Conservation (phyloP, 1,140 invertebrate genomes). For the Lasaia peninsularis region DNA sequence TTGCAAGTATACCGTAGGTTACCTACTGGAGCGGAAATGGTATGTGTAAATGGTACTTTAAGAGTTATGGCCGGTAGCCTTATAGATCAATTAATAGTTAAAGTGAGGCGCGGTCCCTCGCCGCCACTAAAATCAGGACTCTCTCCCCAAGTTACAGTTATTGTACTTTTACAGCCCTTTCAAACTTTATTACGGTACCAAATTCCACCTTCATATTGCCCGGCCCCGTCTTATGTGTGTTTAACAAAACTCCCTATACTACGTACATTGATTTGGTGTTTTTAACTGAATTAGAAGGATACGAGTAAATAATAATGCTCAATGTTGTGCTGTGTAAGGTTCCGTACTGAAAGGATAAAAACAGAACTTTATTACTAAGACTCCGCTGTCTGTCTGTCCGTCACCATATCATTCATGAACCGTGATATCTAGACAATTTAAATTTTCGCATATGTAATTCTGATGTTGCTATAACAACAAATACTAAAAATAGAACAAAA, state of each 20-base stretch:
- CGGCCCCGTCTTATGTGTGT: conserved; percentile 45
- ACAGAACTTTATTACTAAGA: too few relatives aligned
- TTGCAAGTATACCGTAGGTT: too few relatives aligned
- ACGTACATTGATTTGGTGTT: conserved; percentile 18
- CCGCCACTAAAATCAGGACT: conserved; percentile 66
- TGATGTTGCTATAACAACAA: not conserved
- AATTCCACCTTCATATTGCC: conserved; percentile 53
- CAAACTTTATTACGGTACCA: conserved; percentile 72
- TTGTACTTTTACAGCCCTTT: conserved; percentile 74
- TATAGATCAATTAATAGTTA: conserved; percentile 70
- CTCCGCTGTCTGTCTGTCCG: too few relatives aligned
- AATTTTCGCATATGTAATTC: too few relatives aligned
- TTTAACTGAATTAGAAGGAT: conserved; percentile 1
- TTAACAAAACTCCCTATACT: conserved; percentile 42
- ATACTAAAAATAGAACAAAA: too few relatives aligned
- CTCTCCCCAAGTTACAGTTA: conserved; percentile 68
- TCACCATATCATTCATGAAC: too few relatives aligned
- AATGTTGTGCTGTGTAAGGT: too few relatives aligned
- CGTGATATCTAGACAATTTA: too few relatives aligned
- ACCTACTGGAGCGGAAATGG: not conserved
- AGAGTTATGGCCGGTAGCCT: conserved; percentile 31
- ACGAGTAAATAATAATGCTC: not conserved
- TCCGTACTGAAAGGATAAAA: too few relatives aligned
- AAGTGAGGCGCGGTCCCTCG: conserved; percentile 47
- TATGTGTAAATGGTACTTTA: conserved; percentile 12